These are phyloP conservation scores for Maniola jurtina DNA, from an alignment of 1,140 invertebrate genomes.

Conservation along the genomic window DNA sequence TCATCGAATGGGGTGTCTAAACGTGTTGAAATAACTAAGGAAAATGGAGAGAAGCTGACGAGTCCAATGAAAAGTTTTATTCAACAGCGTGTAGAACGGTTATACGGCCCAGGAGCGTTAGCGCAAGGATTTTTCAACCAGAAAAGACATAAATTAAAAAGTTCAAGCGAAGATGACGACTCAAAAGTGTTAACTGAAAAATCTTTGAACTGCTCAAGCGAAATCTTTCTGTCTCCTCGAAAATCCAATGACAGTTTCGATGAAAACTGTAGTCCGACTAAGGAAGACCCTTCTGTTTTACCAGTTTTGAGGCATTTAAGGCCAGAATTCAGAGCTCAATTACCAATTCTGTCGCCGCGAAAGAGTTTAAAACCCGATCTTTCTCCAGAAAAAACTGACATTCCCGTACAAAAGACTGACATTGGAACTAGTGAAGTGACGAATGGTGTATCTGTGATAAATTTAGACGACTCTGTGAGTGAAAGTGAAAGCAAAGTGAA, in stretches of 20 bases:
- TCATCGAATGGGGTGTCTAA: constrained; percentile 69
- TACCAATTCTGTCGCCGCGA: constrained; percentile 84
- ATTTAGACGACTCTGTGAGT: constrained; percentile 49
- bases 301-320: constrained; percentile 89
- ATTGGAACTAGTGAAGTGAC: constrained; percentile 47
- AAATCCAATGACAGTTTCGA: constrained; percentile 57
- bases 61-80: constrained; percentile 89
- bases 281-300: constrained; percentile 70
- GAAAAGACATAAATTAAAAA: constrained; percentile 74
- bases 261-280: constrained; percentile 60
- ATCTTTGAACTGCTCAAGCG: constrained; percentile 61
- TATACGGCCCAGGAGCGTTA: constrained; percentile 91
- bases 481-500: constrained; percentile 36
- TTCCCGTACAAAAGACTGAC: constrained; percentile 62
- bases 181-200: constrained; percentile 64
- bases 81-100: constrained; percentile 90
- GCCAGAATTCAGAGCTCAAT: constrained; percentile 90
- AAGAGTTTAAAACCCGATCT: constrained; percentile 63
- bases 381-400: constrained; percentile 58
- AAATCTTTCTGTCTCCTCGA: constrained; percentile 46
- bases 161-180: constrained; percentile 65
- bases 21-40: constrained; percentile 69
- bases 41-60: constrained; percentile 70
- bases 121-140: constrained; percentile 90
- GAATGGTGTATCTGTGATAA: constrained; percentile 73